phyloP scores from a whole-genome alignment of 2,797 vertebrate genomes.

The Xerus rutilus region DNA sequence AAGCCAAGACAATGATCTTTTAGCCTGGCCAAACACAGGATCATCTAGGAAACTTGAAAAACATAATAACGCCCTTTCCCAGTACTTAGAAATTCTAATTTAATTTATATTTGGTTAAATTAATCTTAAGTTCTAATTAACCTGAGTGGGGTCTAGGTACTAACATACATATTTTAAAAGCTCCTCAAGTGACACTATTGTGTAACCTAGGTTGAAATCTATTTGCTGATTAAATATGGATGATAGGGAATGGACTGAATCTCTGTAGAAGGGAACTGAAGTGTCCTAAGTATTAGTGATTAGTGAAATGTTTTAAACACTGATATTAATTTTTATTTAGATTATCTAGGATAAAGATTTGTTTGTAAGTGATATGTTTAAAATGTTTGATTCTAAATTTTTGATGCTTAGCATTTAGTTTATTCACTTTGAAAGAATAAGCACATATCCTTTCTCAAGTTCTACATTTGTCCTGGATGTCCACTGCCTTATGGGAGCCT shows the following conservation, averaged over 20 bases:
- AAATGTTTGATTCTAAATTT: slow-evolving; percentile 9
- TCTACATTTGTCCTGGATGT: background rate
- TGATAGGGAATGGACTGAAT: background rate
- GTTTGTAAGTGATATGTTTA: slow-evolving; percentile 5
- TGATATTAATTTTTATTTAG: slow-evolving; percentile 30
- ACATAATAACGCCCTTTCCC: background rate
- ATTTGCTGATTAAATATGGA: background rate
- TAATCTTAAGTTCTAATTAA: slow-evolving; percentile 41
- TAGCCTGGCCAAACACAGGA: background rate
- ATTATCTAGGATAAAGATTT: background rate
- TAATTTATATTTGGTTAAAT: background rate
- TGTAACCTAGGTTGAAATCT: background rate
- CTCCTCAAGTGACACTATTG: background rate
- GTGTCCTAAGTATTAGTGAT: background rate
- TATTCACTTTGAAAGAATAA: background rate
- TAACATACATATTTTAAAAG: background rate
- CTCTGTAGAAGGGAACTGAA: background rate
- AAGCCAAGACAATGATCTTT: background rate
- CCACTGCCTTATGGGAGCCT: background rate
- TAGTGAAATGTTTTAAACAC: background rate
- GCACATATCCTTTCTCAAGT: background rate
- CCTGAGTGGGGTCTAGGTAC: background rate
- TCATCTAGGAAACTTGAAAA: background rate
- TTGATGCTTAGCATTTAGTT: background rate
- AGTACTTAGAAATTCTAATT: background rate